Evolutionary conservation across 1,140 invertebrate species (phyloP).

Genomic region (Teleopsis dalmanni): DNA sequence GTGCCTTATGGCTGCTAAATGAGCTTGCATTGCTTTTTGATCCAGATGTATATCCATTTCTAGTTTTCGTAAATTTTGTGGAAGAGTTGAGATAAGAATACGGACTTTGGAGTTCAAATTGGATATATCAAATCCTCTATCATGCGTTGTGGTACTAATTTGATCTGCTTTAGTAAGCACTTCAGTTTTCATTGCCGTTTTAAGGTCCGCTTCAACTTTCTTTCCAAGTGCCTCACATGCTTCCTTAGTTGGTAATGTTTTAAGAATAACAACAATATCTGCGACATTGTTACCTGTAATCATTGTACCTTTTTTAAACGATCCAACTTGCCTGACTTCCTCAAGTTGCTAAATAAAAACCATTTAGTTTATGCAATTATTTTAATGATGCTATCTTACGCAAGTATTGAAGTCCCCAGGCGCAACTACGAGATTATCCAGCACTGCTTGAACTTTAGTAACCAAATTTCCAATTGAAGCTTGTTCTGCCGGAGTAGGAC

Average conservation of each 20-base stretch:
- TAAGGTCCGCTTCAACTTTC: constrained; percentile 80
- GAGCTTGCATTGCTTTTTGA: constrained; percentile 75
- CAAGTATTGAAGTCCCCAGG: constrained; percentile 92
- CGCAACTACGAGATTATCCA: constrained; percentile 88
- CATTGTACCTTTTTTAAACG: constrained; percentile 98
- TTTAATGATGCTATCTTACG: constrained; percentile 58
- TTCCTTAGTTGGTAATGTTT: constrained; percentile 93
- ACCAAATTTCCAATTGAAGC: constrained; percentile 85
- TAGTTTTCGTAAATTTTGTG: constrained; percentile 85
- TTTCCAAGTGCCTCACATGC: constrained; percentile 85
- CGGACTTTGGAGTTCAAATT: constrained; percentile 76
- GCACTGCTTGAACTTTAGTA: constrained; percentile 83
- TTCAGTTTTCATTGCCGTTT: constrained; percentile 56
- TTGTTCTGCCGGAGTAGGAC: constrained; percentile 82
- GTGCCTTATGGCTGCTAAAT: constrained; percentile 89
- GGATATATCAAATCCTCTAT: constrained; percentile 75
- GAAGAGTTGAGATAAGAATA: constrained; percentile 85
- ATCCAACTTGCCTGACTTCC: constrained; percentile 91
- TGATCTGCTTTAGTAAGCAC: constrained; percentile 53
- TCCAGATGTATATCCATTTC: constrained; percentile 88
- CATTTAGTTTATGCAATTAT: constrained; percentile 12
- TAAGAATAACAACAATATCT: constrained; percentile 96
- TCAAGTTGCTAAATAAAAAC: constrained; percentile 73
- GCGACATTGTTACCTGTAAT: constrained; percentile 90
- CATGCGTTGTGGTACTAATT: constrained; percentile 58